Evolutionary conservation across 2,888 invertebrate genomes (phyloP), one percentile per base, ranked within the genome.

Genomic region (Nemotelus pantherinus): DNA sequence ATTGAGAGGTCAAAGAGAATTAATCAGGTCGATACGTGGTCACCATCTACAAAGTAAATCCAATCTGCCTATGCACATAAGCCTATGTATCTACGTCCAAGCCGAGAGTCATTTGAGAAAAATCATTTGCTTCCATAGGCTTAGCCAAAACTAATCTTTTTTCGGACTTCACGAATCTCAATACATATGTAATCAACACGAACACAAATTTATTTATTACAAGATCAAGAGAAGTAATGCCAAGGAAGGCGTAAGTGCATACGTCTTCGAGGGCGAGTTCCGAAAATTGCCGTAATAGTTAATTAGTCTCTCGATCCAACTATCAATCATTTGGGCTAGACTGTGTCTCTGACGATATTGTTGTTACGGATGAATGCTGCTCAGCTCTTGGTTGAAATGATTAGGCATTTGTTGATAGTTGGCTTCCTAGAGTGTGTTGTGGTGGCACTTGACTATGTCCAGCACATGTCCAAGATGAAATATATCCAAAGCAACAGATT

Each of bases 281-380:
- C 25, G 4, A 7, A 43, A 5, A 39, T 47, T n/a, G 47, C 45
- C 25, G 72, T 72, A 72, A 74, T 74, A 74, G 74, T 74, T 74
- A 74, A 74, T 74, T 74, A 74, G 74, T 63, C 63, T 74, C 63
- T 41, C 48, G 74, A 74, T 74, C 43, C 43, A 41, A 43, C 74
- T 74, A 74, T 74, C 63, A 74, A 74, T 74, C 74, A 74, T 63
- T n/a, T 63, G 41, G 72, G 58, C 45, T 58, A n/a, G 44, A 47
- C 44, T 48, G 6, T 74, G 68, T 68, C 68, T 50, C 68, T 60
- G 58, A 47, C 45, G 60, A 72, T 72, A 47, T 71, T 71, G 70
- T 71, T 71, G 70, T 7, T 74, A 25, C 60, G 44, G 74, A 48
- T 74, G 41, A 60, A 74, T 63, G 60, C 41, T 74, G 57, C 60